Evolutionary conservation across 2,888 invertebrate genomes (phyloP).

Genomic region (Leuctra nigra): DNA sequence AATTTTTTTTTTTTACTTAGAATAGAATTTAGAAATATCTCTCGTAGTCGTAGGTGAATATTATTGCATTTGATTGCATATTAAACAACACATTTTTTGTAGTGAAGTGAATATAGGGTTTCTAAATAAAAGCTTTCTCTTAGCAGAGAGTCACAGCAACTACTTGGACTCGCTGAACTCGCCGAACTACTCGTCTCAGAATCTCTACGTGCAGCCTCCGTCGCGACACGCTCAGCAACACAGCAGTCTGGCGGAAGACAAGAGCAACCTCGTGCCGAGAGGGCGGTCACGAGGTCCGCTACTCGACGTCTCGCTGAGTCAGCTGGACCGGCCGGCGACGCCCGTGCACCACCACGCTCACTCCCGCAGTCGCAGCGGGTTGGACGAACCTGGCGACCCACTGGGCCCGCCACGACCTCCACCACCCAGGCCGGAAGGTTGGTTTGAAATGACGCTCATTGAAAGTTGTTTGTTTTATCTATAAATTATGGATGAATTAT

Average conservation of each 20-base stretch:
- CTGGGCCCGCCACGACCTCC: constrained; percentile 74
- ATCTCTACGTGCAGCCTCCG: constrained; percentile 86
- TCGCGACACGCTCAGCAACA: constrained; percentile 50
- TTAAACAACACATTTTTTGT: constrained; percentile 1
- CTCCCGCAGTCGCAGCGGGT: constrained; percentile 33
- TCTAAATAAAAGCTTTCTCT: too few relatives aligned
- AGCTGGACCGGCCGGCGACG: constrained; percentile 52
- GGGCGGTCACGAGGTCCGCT: constrained; percentile 61
- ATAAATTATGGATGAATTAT: too few relatives aligned
- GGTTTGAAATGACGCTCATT: too few relatives aligned
- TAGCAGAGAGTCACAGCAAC: constrained; percentile 38
- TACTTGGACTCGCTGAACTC: constrained; percentile 36
- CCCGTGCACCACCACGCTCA: constrained; percentile 31
- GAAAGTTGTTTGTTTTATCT: too few relatives aligned
- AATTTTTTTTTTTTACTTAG: too few relatives aligned
- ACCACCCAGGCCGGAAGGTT: constrained; percentile 78
- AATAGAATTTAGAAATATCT: too few relatives aligned
- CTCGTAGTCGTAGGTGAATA: neutral
- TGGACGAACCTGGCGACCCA: constrained; percentile 46
- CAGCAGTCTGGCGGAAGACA: constrained; percentile 51
- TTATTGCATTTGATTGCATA: neutral
- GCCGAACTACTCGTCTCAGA: constrained; percentile 74
- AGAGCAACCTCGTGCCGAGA: constrained; percentile 61
- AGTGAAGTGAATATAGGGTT: neutral
- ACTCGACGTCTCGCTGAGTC: constrained; percentile 53